These are phyloP conservation scores for Crossaster papposus DNA, from an alignment of 53 echinoderm and acorn worm species.

Conservation along the genomic window DNA sequence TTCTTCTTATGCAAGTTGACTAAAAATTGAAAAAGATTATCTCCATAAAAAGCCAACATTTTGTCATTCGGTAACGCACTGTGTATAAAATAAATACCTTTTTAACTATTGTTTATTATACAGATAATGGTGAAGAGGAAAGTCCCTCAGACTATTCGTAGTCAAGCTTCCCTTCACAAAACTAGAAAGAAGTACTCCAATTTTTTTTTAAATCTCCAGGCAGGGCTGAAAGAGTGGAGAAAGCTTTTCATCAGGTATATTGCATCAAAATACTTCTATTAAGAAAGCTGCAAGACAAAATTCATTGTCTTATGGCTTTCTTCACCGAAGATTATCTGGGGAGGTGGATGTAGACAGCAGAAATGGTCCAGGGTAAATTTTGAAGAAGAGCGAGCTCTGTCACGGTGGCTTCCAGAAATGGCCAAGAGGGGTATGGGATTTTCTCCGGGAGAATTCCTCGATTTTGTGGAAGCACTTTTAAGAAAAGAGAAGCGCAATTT, in stretches of 20 bases:
- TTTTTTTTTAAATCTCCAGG: background rate
- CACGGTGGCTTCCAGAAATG: conserved; percentile 25
- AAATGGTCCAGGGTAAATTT: conserved; percentile 21
- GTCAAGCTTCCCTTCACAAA: background rate
- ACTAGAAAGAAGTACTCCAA: background rate
- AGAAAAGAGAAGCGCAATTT: background rate
- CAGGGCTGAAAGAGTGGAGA: background rate
- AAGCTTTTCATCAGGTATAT: conserved; percentile 22
- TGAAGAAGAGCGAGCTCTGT: conserved; percentile 15
- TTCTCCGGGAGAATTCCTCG: background rate
- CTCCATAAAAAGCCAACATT: too few species aligned
- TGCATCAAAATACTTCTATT: background rate
- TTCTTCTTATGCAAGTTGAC: too few species aligned
- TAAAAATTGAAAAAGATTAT: too few species aligned
- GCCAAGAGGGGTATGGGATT: conserved; percentile 41
- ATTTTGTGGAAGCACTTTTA: background rate
- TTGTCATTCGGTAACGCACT: too few species aligned
- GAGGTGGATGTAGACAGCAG: background rate
- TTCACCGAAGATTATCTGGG: background rate
- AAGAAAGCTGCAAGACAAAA: conserved; percentile 15
- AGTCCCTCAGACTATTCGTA: too few species aligned
- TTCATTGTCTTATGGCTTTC: background rate
- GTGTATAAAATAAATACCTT: too few species aligned
- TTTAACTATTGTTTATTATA: too few species aligned
- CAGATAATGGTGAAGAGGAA: too few species aligned